Percentiles rank a stretch among this genome's conserved stretches.
Evolutionary conservation across 2,113 vertebrate species (phyloP).

Genomic region (Pycnonotus jocosus): DNA sequence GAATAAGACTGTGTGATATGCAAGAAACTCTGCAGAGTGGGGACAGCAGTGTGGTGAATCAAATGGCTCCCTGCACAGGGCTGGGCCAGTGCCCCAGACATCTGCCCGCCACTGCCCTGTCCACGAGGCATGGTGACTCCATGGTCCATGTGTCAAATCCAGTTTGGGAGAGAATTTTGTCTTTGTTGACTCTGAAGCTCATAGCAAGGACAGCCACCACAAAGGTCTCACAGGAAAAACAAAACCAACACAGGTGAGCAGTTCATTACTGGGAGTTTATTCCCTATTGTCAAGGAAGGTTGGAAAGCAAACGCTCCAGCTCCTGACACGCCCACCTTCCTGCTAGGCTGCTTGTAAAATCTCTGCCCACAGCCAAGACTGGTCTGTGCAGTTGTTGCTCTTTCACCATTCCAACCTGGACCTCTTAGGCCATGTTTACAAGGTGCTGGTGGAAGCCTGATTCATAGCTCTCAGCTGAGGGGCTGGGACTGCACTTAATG

Average conservation of each 20-base stretch:
- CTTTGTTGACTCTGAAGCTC: not conserved
- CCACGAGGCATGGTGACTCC: not conserved
- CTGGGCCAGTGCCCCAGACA: not conserved
- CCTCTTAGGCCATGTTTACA: fast-evolving
- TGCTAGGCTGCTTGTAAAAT: not conserved
- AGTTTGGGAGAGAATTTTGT: not conserved
- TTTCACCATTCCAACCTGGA: not conserved
- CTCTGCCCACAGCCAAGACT: not conserved
- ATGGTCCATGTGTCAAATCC: not conserved
- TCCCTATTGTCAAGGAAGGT: not conserved
- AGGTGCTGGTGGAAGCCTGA: not conserved
- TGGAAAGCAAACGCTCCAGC: not conserved
- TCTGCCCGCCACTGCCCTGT: not conserved
- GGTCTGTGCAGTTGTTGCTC: not conserved
- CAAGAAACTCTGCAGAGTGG: not conserved
- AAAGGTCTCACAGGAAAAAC: not conserved
- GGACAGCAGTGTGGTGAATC: not conserved
- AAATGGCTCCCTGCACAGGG: not conserved
- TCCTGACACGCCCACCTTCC: not conserved
- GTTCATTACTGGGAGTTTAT: not conserved
- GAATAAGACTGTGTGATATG: not conserved
- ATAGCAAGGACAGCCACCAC: not conserved
- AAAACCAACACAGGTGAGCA: not conserved
- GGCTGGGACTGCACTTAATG: not conserved
- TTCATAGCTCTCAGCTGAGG: not conserved